Percentiles rank a stretch among this genome's conserved stretches.
These are phyloP conservation scores for human DNA, from an alignment of 2,113 vertebrate genomes.

Conservation along the genomic window DNA sequence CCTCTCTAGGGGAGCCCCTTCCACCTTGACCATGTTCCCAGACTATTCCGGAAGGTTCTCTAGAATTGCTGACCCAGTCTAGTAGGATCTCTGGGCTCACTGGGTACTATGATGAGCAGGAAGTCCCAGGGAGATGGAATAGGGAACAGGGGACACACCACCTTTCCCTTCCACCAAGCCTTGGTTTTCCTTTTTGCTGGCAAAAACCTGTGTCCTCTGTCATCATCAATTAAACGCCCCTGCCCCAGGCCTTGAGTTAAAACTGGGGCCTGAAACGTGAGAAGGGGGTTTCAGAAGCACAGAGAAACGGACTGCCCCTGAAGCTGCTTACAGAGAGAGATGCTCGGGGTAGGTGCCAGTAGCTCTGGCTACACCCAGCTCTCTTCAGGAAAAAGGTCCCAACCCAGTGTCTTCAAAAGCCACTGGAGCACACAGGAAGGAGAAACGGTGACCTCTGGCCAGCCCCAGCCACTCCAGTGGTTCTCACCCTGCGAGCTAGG, in stretches of 20 bases:
- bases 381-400: neutral
- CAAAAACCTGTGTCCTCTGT: neutral
- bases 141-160: neutral
- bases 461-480: neutral
- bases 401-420: neutral
- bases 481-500: slow-evolving; percentile 15
- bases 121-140: neutral
- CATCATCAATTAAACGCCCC: neutral
- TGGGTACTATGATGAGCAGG: neutral
- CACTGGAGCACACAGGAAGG: neutral
- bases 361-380: neutral
- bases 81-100: neutral
- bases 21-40: neutral
- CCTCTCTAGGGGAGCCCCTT: neutral
- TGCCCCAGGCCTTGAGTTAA: neutral
- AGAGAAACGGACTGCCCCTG: neutral
- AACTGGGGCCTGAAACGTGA: neutral
- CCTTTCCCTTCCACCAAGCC: neutral
- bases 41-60: neutral
- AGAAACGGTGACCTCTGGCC: neutral
- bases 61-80: neutral
- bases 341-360: neutral
- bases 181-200: neutral
- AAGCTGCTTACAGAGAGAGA: neutral
- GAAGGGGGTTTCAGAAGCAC: neutral